phyloP scores from a whole-genome alignment of 2,888 invertebrate genomes.

The Phragmatobia fuliginosa region DNA sequence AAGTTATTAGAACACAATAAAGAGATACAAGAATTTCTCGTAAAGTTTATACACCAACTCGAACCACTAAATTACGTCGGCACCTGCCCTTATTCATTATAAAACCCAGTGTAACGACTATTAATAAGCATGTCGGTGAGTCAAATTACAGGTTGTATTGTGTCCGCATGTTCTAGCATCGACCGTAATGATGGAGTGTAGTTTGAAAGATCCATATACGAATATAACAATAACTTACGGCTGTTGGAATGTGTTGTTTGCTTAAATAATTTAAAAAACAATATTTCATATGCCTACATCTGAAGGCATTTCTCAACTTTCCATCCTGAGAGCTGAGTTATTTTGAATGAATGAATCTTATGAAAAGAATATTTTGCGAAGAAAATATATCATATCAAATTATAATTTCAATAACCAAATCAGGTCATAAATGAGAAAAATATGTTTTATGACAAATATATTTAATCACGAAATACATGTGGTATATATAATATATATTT shows the following conservation, averaged over 20 bases:
- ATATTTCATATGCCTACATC: no score
- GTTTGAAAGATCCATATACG: not conserved
- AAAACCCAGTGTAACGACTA: constrained; percentile 31
- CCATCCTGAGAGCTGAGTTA: no score
- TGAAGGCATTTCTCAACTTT: no score
- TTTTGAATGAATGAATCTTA: not conserved
- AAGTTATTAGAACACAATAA: not conserved
- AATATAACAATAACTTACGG: not conserved
- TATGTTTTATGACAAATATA: not conserved
- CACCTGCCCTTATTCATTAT: constrained; percentile 36
- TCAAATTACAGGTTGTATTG: constrained; percentile 41
- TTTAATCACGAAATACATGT: not conserved
- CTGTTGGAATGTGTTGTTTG: not conserved
- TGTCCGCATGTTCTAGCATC: constrained; percentile 14
- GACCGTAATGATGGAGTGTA: constrained; percentile 22
- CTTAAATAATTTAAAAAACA: no score
- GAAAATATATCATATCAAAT: not conserved
- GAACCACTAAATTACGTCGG: not conserved
- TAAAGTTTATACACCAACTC: no score
- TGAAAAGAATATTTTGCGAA: not conserved
- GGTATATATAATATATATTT: no score
- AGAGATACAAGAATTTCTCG: not conserved
- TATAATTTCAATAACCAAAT: not conserved
- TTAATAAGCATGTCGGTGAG: constrained; percentile 34
- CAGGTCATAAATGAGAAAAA: not conserved